Percentiles rank a stretch among this genome's conserved stretches.
Evolutionary conservation across 2,113 vertebrate genomes (phyloP).

Genomic region (Salminus brasiliensis): DNA sequence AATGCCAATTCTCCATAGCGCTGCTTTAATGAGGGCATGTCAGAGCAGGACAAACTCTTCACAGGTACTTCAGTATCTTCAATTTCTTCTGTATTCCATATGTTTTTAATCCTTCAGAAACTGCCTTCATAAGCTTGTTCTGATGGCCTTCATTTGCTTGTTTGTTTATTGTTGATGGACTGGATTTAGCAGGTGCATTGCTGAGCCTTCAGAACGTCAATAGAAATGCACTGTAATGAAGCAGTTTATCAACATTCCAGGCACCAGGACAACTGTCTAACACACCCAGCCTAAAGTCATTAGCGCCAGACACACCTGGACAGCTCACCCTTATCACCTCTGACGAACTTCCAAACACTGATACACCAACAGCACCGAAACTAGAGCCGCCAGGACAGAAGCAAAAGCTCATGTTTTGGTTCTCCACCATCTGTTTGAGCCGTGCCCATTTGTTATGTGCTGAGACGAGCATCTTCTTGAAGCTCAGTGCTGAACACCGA

Average conservation of each 20-base stretch:
- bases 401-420: not conserved
- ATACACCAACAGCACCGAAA: not conserved
- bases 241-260: not conserved
- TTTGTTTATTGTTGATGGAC: no score
- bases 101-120: no score
- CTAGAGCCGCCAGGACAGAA: not conserved
- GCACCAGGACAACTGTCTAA: not conserved
- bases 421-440: not conserved
- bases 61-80: no score
- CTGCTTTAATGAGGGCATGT: no score
- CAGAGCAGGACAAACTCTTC: no score
- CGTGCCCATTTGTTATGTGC: not conserved
- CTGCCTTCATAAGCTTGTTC: no score
- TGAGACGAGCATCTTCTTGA: no score
- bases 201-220: not conserved
- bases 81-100: no score
- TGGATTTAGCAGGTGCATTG: no score
- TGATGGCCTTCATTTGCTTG: no score
- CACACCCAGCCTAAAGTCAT: not conserved
- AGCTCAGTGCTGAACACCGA: not conserved
- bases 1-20: no score
- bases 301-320: conserved; percentile 8
- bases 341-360: not conserved
- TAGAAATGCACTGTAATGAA: not conserved
- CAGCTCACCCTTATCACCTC: not conserved